phyloP scores from a whole-genome alignment of 1,140 invertebrate species.

The Amyelois transitella region DNA sequence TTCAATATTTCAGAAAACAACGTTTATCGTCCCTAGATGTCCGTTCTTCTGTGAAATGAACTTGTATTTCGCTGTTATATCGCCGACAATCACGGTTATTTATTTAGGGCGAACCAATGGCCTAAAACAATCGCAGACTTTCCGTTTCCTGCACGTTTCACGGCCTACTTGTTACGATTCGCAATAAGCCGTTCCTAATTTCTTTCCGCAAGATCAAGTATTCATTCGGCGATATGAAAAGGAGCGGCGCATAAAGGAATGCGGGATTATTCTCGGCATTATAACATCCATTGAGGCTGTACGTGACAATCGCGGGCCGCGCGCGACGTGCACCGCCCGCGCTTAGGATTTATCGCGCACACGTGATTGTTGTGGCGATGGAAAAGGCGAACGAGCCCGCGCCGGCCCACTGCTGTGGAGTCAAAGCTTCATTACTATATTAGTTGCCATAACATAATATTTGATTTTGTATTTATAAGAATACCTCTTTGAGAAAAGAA shows the following conservation, averaged over 20 bases:
- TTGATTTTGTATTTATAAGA: too few species aligned
- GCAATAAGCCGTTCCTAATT: constrained; percentile 4
- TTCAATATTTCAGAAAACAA: background rate
- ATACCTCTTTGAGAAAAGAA: too few species aligned
- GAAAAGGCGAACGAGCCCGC: constrained; percentile 7
- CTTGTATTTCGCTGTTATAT: too few species aligned
- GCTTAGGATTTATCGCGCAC: constrained; percentile 30
- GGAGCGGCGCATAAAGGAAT: constrained; percentile 26
- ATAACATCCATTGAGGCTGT: constrained; percentile 38
- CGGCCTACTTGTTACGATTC: background rate
- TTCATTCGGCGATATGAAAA: constrained; percentile 14
- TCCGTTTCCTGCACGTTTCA: background rate
- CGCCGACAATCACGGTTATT: background rate
- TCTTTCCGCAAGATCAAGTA: constrained; percentile 6
- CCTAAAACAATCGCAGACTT: background rate
- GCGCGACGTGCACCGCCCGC: background rate
- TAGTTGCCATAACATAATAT: too few species aligned
- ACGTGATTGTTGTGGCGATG: constrained; percentile 28
- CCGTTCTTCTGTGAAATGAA: too few species aligned
- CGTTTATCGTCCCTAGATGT: too few species aligned
- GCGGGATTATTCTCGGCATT: constrained; percentile 43
- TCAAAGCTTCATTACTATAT: background rate
- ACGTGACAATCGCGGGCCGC: constrained; percentile 27
- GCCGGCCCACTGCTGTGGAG: too few species aligned
- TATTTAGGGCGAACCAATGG: background rate